Evolutionary conservation across 2,113 vertebrate species (phyloP).

Genomic region (Gnathonemus echidnorhynchus): DNA sequence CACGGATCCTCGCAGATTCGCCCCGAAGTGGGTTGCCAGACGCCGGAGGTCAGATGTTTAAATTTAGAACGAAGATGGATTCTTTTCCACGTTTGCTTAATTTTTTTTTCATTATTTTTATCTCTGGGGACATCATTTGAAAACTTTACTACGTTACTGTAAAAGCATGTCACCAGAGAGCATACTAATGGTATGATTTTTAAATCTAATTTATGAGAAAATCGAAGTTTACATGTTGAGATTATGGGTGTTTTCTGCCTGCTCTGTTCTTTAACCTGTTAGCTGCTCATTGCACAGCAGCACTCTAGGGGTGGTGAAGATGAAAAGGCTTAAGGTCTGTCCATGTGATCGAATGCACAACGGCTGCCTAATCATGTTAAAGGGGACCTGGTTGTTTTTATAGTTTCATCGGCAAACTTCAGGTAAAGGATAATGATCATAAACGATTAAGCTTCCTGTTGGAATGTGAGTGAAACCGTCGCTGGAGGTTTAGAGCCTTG

Average conservation of each 20-base stretch:
- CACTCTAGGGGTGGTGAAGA: background rate
- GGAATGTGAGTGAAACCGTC: background rate
- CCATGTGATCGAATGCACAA: background rate
- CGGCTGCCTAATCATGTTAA: background rate
- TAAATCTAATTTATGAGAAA: background rate
- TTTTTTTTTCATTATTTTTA: background rate
- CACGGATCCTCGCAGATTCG: background rate
- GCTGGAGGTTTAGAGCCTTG: background rate
- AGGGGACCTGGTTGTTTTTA: background rate
- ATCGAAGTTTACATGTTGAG: background rate
- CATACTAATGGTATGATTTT: background rate
- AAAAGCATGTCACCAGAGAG: background rate
- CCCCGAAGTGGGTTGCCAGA: background rate
- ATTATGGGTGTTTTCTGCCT: background rate
- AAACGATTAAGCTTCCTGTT: background rate
- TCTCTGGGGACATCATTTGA: background rate
- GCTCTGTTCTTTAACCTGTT: background rate
- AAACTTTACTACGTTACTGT: background rate
- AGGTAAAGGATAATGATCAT: background rate
- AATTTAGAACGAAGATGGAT: slow-evolving; percentile 5
- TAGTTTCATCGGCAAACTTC: background rate
- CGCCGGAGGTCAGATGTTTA: background rate
- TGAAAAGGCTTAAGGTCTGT: background rate
- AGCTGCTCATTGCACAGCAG: background rate
- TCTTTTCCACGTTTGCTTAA: background rate